Conservation (phyloP, 1,140 invertebrate genomes). For the Phenacoccus solenopsis region DNA sequence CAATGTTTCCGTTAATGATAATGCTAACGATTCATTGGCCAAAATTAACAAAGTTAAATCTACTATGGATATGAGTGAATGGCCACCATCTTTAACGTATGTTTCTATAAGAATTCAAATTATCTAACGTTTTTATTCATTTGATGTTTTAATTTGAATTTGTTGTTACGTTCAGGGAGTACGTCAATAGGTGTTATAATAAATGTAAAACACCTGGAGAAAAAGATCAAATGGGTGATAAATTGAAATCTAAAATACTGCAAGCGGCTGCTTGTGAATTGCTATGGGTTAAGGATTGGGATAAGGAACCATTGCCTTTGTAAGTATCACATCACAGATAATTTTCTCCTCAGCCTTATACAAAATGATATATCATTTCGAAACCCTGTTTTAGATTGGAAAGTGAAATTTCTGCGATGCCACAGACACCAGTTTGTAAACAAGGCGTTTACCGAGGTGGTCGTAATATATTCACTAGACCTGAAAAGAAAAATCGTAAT, state of each 20-base stretch:
- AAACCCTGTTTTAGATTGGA: neutral
- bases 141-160: neutral
- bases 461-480: neutral
- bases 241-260: slow-evolving; percentile 84
- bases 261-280: slow-evolving; percentile 71
- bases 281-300: slow-evolving; percentile 82
- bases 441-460: neutral
- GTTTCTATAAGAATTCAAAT: neutral
- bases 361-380: neutral
- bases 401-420: neutral
- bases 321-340: slow-evolving; percentile 22
- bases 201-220: slow-evolving; percentile 75
- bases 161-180: slow-evolving; percentile 41
- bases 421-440: neutral
- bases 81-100: neutral
- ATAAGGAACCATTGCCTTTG: slow-evolving; percentile 68
- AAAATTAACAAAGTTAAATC: neutral
- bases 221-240: slow-evolving; percentile 86
- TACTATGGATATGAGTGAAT: slow-evolving; percentile 7
- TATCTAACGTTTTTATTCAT: neutral
- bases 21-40: neutral
- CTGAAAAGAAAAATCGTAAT: neutral
- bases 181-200: slow-evolving; percentile 80
- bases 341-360: neutral
- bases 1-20: neutral